phyloP scores from a whole-genome alignment of 2,888 invertebrate species.

The Fragum fragum region DNA sequence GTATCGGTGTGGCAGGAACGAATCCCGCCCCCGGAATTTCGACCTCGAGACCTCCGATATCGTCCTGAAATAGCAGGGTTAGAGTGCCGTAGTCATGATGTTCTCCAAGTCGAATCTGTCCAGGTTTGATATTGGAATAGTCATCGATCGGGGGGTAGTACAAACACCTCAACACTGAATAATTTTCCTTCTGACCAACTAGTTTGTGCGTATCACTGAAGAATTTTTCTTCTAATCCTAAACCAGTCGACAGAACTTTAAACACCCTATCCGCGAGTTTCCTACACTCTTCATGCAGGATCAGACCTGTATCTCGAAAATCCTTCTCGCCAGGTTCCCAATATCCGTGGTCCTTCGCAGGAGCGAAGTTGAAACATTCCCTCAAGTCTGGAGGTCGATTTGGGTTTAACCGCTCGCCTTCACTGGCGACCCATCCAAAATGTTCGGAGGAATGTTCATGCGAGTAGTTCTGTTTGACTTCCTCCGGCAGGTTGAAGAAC shows the following conservation, averaged over 20 bases:
- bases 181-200: conserved; percentile 27
- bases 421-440: conserved; percentile 49
- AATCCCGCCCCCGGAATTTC: conserved; percentile 88
- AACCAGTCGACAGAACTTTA: conserved; percentile 39
- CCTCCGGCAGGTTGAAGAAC: conserved; percentile 57
- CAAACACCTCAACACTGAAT: conserved; percentile 29
- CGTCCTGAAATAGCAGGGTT: conserved; percentile 74
- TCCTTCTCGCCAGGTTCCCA: conserved; percentile 55
- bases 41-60: conserved; percentile 71
- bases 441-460: conserved; percentile 11
- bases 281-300: conserved; percentile 33
- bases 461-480: conserved; percentile 44
- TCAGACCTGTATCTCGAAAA: conserved; percentile 24
- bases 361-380: conserved; percentile 44
- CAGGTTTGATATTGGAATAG: conserved; percentile 59
- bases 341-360: conserved; percentile 27
- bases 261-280: conserved; percentile 34
- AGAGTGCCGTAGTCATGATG: conserved; percentile 75
- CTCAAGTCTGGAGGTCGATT: conserved; percentile 43
- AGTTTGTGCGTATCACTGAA: conserved; percentile 38
- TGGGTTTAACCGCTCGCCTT: conserved; percentile 50
- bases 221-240: conserved; percentile 29
- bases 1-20: conserved; percentile 92
- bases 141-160: conserved; percentile 43
- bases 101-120: conserved; percentile 73